A percentile compares a stretch with the other conserved stretches of the same genome.
Conservation (phyloP, 37 sponge, comb jelly and placozoan genomes). For the Corticium candelabrum region DNA sequence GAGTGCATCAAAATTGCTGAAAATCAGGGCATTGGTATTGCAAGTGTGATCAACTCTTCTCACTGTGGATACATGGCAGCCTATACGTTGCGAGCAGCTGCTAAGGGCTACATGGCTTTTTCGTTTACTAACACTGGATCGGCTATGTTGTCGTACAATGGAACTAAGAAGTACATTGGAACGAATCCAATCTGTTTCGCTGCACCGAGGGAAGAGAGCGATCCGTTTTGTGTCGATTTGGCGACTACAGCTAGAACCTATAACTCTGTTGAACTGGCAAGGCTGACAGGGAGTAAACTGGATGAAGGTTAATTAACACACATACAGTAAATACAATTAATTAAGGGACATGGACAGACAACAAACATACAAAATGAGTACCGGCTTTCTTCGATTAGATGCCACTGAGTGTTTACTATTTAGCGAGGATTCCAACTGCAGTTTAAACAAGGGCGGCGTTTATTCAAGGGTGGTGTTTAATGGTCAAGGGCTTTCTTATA, state of each 20-base stretch:
- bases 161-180: conserved; percentile 25
- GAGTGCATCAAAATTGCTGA: neutral
- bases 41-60: neutral
- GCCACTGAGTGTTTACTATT: too few species aligned
- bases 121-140: neutral
- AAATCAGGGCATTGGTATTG: neutral
- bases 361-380: too few species aligned
- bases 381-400: too few species aligned
- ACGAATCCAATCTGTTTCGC: conserved; percentile 77
- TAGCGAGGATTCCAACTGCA: too few species aligned
- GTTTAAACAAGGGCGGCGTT: too few species aligned
- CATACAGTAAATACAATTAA: too few species aligned
- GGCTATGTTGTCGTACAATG: neutral
- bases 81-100: conserved; percentile 60
- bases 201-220: conserved; percentile 57
- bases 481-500: too few species aligned
- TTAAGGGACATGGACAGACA: too few species aligned
- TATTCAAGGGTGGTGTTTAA: too few species aligned
- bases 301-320: neutral
- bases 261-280: conserved; percentile 39
- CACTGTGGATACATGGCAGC: neutral
- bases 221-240: conserved; percentile 78
- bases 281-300: neutral
- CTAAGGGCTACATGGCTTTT: conserved; percentile 45
- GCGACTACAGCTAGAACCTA: conserved; percentile 68